phyloP scores from a whole-genome alignment of 2,888 invertebrate species.

The Synanthedon myopaeformis region DNA sequence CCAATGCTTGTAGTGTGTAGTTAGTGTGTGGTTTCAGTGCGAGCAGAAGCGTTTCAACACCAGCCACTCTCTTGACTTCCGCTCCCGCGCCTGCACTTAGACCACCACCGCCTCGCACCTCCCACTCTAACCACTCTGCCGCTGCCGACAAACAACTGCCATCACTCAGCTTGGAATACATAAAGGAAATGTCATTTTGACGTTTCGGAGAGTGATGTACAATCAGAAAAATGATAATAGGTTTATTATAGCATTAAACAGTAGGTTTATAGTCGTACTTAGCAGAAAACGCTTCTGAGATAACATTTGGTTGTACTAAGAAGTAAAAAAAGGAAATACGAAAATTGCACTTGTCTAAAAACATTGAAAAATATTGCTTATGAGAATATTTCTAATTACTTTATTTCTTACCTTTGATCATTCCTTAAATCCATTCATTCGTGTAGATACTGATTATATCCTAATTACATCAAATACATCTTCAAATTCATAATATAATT shows the following conservation, averaged over 20 bases:
- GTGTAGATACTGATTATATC: too few relatives aligned
- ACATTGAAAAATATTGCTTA: too few relatives aligned
- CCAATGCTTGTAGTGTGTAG: conserved; percentile 87
- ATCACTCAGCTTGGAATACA: conserved; percentile 53
- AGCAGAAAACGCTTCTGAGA: too few relatives aligned
- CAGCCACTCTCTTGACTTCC: conserved; percentile 83
- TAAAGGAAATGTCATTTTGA: neutral
- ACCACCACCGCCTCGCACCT: conserved; percentile 42
- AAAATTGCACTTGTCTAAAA: too few relatives aligned
- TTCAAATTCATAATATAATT: too few relatives aligned
- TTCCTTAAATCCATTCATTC: too few relatives aligned
- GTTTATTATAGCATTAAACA: neutral
- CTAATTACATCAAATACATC: too few relatives aligned
- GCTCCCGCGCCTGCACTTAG: conserved; percentile 51
- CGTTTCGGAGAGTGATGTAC: neutral
- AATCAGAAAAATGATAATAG: neutral
- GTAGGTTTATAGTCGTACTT: too few relatives aligned
- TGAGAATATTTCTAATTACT: too few relatives aligned
- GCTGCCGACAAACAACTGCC: conserved; percentile 67
- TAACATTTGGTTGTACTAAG: too few relatives aligned
- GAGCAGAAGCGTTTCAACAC: conserved; percentile 82
- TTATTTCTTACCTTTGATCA: too few relatives aligned
- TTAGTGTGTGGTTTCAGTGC: conserved; percentile 87
- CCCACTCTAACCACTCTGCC: conserved; percentile 65
- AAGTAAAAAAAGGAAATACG: too few relatives aligned